These are phyloP conservation scores for Sinhomidia bicolor DNA, from an alignment of 2,888 invertebrate species.

Conservation along the genomic window DNA sequence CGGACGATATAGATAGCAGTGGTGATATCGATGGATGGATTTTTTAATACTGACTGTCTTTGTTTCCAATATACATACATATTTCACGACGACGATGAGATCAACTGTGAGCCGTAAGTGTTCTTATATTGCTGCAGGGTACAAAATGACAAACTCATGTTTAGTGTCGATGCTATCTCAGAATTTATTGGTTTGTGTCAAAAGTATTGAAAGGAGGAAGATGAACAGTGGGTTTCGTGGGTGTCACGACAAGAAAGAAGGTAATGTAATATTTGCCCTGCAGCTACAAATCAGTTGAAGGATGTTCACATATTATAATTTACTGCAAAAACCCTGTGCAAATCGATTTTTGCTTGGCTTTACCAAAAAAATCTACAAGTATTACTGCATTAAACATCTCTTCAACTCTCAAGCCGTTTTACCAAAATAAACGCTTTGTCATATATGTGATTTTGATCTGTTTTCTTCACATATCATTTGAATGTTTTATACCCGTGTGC, in stretches of 20 bases:
- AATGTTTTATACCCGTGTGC: no score
- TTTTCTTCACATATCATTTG: neutral
- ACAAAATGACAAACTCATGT: conserved; percentile 3
- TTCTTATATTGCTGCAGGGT: neutral
- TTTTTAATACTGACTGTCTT: neutral
- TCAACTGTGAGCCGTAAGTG: neutral
- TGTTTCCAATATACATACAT: no score
- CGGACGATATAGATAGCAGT: no score
- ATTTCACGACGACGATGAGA: neutral
- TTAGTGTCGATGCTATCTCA: neutral
- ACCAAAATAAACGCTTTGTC: neutral
- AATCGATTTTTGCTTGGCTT: neutral
- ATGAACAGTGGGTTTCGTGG: conserved; percentile 57
- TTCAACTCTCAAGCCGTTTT: no score
- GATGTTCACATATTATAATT: neutral
- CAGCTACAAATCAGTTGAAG: conserved; percentile 21
- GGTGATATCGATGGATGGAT: neutral
- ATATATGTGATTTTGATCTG: neutral
- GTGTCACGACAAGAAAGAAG: conserved; percentile 57
- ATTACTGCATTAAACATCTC: no score
- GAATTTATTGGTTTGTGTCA: conserved; percentile 60
- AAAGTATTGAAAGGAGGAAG: conserved; percentile 63
- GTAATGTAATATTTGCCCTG: conserved; percentile 41
- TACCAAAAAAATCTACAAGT: neutral
- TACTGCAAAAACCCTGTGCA: neutral